These are phyloP conservation scores for Clamator glandarius DNA, from an alignment of 2,797 vertebrate species.

Conservation along the genomic window DNA sequence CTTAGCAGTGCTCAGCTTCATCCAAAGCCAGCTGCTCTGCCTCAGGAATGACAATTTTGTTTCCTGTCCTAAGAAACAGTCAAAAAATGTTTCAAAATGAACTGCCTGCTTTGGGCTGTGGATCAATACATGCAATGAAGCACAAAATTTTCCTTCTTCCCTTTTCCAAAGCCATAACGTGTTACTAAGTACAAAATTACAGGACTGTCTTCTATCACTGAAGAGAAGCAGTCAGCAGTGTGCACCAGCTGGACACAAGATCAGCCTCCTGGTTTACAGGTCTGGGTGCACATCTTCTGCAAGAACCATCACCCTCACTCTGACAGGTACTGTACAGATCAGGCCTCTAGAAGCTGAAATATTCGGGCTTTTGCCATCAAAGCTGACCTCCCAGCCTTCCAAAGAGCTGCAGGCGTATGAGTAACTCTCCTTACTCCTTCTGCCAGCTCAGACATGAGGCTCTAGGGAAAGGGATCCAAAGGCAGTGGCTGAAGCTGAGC, in stretches of 20 bases:
- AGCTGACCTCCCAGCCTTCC: not conserved
- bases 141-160: not conserved
- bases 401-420: not conserved
- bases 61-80: not conserved
- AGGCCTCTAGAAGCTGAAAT: not conserved
- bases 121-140: not conserved
- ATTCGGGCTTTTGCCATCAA: not conserved
- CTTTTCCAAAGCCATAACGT: not conserved
- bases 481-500: not conserved
- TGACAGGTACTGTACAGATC: not conserved
- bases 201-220: not conserved
- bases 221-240: not conserved
- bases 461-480: not conserved
- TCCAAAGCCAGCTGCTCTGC: not conserved
- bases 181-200: not conserved
- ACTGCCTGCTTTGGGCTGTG: not conserved
- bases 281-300: fast-evolving
- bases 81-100: not conserved
- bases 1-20: not conserved
- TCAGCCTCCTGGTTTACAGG: not conserved
- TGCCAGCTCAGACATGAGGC: fast-evolving
- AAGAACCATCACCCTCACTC: not conserved
- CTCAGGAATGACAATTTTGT: not conserved
- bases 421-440: not conserved
- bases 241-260: fast-evolving